A percentile compares a stretch with the other conserved stretches of the same genome.
Conservation (phyloP, 2,113 vertebrate species). For the Lamprotornis superbus region DNA sequence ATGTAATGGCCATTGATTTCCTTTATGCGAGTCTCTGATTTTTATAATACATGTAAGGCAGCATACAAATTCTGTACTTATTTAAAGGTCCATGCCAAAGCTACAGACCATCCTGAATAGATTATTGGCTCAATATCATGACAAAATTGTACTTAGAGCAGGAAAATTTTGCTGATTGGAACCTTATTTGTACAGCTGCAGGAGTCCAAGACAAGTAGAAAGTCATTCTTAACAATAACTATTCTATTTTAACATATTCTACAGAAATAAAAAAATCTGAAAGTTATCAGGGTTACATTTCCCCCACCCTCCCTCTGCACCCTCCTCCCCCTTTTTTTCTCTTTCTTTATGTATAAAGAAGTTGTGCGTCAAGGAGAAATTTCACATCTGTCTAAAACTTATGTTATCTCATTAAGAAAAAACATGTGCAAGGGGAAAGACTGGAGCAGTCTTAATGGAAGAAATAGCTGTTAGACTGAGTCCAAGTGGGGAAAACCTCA, state of each 20-base stretch:
- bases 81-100: background rate
- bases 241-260: background rate
- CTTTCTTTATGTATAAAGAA: background rate
- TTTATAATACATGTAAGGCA: background rate
- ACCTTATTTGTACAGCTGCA: background rate
- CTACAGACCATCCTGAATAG: background rate
- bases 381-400: background rate
- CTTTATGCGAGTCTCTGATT: background rate
- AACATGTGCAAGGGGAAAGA: background rate
- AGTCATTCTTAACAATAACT: background rate
- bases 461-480: background rate
- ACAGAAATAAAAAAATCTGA: background rate
- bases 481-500: background rate
- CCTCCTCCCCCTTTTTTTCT: accelerated
- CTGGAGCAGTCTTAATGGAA: background rate
- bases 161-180: background rate
- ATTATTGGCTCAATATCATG: background rate
- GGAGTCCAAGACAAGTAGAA: background rate
- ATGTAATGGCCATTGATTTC: background rate
- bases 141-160: background rate
- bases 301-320: background rate
- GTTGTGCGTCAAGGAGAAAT: background rate
- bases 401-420: background rate
- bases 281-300: background rate
- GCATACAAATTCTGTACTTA: background rate